Conservation (phyloP, 92 coral and sea anemone genomes). For the Phenganax stokvisi region DNA sequence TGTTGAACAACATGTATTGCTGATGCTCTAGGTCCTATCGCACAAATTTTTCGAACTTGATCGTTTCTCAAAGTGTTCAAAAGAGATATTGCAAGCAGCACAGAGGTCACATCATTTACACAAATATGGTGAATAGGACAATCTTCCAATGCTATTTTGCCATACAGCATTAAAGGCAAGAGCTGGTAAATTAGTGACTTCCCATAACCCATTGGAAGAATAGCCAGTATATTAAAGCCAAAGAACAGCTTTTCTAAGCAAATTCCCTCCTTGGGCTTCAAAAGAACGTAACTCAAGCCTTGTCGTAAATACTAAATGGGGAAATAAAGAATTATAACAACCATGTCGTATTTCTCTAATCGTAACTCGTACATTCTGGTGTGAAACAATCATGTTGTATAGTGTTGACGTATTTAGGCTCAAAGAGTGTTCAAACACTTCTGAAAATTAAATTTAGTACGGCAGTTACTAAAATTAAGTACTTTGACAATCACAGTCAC, state of each 20-base stretch:
- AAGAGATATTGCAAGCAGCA: background rate
- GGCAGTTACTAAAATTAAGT: too few species aligned
- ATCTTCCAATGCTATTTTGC: too few species aligned
- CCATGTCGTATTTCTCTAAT: too few species aligned
- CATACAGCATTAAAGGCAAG: background rate
- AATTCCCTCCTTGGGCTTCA: constrained; percentile 6
- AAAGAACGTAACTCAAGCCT: background rate
- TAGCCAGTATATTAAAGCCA: background rate
- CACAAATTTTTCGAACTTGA: background rate
- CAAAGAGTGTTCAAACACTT: too few species aligned
- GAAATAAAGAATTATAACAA: too few species aligned
- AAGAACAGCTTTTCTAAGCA: constrained; percentile 3
- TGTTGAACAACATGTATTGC: background rate
- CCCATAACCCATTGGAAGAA: constrained; percentile 13
- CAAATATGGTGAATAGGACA: background rate
- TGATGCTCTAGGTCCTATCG: background rate
- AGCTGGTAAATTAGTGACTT: background rate
- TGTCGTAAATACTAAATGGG: too few species aligned
- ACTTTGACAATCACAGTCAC: too few species aligned
- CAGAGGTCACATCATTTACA: background rate
- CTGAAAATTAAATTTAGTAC: too few species aligned
- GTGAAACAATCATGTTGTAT: too few species aligned
- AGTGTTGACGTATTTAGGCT: too few species aligned
- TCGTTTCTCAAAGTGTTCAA: background rate
- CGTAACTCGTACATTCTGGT: too few species aligned